These are phyloP conservation scores for Melieria picta DNA, from an alignment of 2,888 invertebrate species.

Conservation along the genomic window DNA sequence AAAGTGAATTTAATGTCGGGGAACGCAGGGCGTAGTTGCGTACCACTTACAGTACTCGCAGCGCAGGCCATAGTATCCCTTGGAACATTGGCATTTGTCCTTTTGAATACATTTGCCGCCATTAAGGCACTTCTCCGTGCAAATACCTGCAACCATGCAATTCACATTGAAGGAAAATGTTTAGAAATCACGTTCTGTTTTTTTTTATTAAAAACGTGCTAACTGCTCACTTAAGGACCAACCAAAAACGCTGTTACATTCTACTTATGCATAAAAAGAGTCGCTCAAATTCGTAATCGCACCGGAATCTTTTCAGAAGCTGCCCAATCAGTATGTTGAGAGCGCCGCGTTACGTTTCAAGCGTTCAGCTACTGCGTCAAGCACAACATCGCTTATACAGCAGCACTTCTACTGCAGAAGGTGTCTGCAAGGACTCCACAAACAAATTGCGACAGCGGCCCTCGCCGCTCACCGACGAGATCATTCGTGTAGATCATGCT, in stretches of 20 bases:
- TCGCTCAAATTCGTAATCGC: constrained; percentile 64
- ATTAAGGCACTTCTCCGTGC: constrained; percentile 89
- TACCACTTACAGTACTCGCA: constrained; percentile 88
- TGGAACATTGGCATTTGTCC: constrained; percentile 91
- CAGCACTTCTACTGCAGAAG: constrained; percentile 22
- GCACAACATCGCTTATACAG: constrained; percentile 26
- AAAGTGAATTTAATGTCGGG: background rate
- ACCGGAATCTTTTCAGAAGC: background rate
- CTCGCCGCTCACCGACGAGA: constrained; percentile 73
- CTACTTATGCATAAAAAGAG: no score
- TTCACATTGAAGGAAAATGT: no score
- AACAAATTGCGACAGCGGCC: constrained; percentile 47
- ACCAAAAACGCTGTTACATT: no score
- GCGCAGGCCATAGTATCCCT: constrained; percentile 88
- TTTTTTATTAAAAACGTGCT: no score
- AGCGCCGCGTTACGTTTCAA: background rate
- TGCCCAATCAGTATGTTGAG: constrained; percentile 1
- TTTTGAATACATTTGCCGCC: constrained; percentile 95
- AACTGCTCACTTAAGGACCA: no score
- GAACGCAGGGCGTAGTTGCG: background rate
- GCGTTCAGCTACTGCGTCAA: constrained; percentile 6
- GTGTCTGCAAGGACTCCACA: background rate
- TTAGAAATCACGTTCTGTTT: no score
- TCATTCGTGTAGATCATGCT: constrained; percentile 97
- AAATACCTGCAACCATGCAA: constrained; percentile 75